Percentiles rank a stretch among this genome's conserved stretches.
Evolutionary conservation across 2,797 vertebrate genomes (phyloP).

Genomic region (Staurois parvus): DNA sequence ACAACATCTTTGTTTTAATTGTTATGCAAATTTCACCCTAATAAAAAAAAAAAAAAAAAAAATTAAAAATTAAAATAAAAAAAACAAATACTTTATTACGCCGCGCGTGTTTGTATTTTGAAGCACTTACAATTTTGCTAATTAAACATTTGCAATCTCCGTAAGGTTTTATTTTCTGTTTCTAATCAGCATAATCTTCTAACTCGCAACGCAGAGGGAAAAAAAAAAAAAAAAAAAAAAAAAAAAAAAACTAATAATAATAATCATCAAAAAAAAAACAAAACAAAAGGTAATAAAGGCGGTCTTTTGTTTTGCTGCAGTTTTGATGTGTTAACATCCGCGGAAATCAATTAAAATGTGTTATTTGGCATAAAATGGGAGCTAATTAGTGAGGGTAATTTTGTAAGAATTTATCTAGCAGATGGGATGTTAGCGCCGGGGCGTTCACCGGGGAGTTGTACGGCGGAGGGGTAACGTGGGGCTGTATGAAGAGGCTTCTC

Average conservation of each 20-base stretch:
- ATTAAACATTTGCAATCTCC: constrained; percentile 36
- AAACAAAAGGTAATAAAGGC: constrained; percentile 40
- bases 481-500: constrained; percentile 13
- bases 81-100: neutral
- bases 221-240: constrained; percentile 26
- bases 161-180: constrained; percentile 25
- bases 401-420: constrained; percentile 58
- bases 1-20: neutral
- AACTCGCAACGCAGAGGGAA: neutral
- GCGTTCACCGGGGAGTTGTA: constrained; percentile 36
- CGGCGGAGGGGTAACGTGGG: constrained; percentile 27
- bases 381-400: constrained; percentile 56
- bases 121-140: constrained; percentile 20
- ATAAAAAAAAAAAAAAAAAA: too few relatives aligned
- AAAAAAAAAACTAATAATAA: constrained; percentile 28
- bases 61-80: too few relatives aligned
- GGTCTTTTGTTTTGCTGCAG: constrained; percentile 37
- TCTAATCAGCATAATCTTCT: constrained; percentile 22
- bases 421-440: constrained; percentile 39
- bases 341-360: constrained; percentile 58
- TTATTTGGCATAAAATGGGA: constrained; percentile 48
- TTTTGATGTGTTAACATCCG: constrained; percentile 45
- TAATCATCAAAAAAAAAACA: constrained; percentile 34
- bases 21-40: neutral
- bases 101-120: constrained; percentile 10